Evolutionary conservation across 1,140 invertebrate species (phyloP).

Genomic region (Hesperophylax magnus): DNA sequence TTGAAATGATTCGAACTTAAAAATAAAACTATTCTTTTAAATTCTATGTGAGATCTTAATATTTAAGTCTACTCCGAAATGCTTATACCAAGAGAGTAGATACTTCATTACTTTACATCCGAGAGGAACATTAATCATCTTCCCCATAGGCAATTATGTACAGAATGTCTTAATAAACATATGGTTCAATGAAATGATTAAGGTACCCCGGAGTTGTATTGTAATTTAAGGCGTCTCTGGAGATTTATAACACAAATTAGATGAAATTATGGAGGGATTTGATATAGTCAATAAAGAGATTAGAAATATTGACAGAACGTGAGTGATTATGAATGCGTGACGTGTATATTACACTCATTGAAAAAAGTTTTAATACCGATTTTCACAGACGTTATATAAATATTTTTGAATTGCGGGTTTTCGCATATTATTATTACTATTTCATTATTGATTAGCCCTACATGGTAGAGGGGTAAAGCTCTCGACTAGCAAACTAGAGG

Average conservation of each 20-base stretch:
- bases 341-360: too few species aligned
- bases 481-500: too few species aligned
- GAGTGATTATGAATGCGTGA: not conserved
- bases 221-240: slow-evolving; percentile 9
- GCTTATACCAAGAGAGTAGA: not conserved
- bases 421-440: too few species aligned
- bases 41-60: too few species aligned
- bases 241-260: slow-evolving; percentile 30
- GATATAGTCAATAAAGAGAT: slow-evolving; percentile 17
- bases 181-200: slow-evolving; percentile 26
- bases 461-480: too few species aligned
- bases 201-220: slow-evolving; percentile 20
- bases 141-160: slow-evolving; percentile 37
- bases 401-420: too few species aligned
- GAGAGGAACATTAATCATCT: slow-evolving; percentile 36
- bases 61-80: not conserved
- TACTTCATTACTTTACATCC: slow-evolving; percentile 18
- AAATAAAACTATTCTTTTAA: too few species aligned
- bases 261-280: slow-evolving; percentile 14
- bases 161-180: slow-evolving; percentile 45
- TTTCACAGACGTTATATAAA: too few species aligned
- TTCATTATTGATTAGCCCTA: too few species aligned
- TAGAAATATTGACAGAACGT: slow-evolving; percentile 5
- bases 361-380: too few species aligned
- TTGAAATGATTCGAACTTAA: too few species aligned